Base-by-base conservation (phyloP, 2,113 vertebrate species). In the Vanacampus margaritifer region DNA sequence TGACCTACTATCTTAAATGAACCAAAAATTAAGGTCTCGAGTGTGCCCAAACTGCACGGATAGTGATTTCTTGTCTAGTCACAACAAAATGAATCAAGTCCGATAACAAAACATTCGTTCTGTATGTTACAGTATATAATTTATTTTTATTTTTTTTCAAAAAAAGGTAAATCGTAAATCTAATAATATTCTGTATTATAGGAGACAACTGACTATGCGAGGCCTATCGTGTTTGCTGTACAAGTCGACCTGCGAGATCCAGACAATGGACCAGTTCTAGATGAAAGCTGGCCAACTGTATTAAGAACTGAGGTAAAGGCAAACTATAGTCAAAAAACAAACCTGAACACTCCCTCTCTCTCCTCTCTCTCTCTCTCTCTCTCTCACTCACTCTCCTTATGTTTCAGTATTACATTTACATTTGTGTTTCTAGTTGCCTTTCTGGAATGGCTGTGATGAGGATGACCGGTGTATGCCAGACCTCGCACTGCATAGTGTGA, bases 391-490 rank as follows among this genome's bases (percentile, higher is more conserved):
- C 1, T 16, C 1, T 8, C 5, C 6, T 16, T 32, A 2, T 28
- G 1, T 8, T 62, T 36, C 46, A 6, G 61, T 23, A 64, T 6
- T 41, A 12, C 32, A 37, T 2, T 19, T 24, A 56, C 9, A 32
- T 76, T 35, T 69, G 45, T 72, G 65, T 71, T 51, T 56, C 6
- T 72, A 99, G 97, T 92, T 99, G 41, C 95, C 95, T 16, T 99
- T 98, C 88, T 98, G 96, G 96, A 99, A 98, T 0, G 97, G 96
- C n/a, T 99, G 97, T 86, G 95, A 92, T 0, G 94, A 98, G 72
- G 96, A 99, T 0, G 96, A 98, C 68, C 94, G 94, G 78, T 99
- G 97, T 17, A 93, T 95, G 51, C 95, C 97, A 0, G 94, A 98
- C 62, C 92, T 99, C 41, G 90, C 93, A 32, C 88, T 99, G 78